Evolutionary conservation across 1,140 invertebrate species (phyloP).

Genomic region (Drosophila orena): DNA sequence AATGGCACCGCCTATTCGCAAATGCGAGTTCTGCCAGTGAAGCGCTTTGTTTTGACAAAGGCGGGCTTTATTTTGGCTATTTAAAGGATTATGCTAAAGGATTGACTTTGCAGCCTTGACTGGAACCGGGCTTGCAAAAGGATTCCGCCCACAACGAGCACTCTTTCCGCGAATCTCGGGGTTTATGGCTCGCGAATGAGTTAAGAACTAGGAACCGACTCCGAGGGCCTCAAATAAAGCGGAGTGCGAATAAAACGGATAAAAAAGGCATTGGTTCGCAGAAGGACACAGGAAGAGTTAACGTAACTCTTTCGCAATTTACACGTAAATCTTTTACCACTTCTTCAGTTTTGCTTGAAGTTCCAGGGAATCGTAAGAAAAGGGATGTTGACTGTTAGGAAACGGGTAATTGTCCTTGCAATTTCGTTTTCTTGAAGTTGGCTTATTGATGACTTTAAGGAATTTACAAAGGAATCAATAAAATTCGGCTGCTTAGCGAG

Average conservation of each 20-base stretch:
- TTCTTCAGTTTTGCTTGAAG: slow-evolving; percentile 36
- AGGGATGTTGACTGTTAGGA: slow-evolving; percentile 31
- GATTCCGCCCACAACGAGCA: slow-evolving; percentile 63
- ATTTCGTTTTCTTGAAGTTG: slow-evolving; percentile 54
- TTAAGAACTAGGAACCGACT: slow-evolving; percentile 53
- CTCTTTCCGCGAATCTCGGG: slow-evolving; percentile 62
- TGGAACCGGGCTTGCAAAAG: slow-evolving; percentile 37
- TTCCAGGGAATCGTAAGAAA: slow-evolving; percentile 35
- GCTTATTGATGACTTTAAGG: slow-evolving; percentile 30
- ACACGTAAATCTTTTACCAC: slow-evolving; percentile 65
- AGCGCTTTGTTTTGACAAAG: slow-evolving; percentile 78
- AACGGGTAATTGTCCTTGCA: slow-evolving; percentile 7
- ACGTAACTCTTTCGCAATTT: slow-evolving; percentile 81
- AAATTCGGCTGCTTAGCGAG: slow-evolving; percentile 19
- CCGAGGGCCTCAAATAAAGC: slow-evolving; percentile 57
- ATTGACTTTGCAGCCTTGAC: slow-evolving; percentile 82
- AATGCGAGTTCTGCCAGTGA: slow-evolving; percentile 68
- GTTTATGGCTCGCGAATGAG: slow-evolving; percentile 65
- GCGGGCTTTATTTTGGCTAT: slow-evolving; percentile 83
- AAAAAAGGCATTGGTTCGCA: slow-evolving; percentile 46
- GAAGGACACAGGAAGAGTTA: slow-evolving; percentile 73
- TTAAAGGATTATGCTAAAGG: slow-evolving; percentile 84
- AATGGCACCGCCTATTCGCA: slow-evolving; percentile 75
- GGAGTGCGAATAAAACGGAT: slow-evolving; percentile 56
- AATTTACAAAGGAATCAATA: slow-evolving; percentile 12